Evolutionary conservation across 2,888 invertebrate genomes (phyloP).

Genomic region (Gryllus longicercus): DNA sequence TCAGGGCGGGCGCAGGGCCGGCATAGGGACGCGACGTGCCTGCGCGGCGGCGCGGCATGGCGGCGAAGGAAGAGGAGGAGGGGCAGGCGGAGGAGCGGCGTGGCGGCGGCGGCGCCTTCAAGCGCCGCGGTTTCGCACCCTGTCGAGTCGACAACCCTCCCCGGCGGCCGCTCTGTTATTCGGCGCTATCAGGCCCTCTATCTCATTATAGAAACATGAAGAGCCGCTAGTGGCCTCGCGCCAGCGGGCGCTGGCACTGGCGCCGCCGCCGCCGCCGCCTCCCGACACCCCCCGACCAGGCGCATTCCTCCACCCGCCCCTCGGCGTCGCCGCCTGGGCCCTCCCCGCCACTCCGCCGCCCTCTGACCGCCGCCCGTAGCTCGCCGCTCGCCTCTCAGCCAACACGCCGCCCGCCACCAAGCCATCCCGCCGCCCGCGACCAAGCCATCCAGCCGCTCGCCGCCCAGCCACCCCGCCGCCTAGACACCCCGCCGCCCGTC

Average conservation of each 20-base stretch:
- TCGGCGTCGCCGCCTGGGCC: no score
- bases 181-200: neutral
- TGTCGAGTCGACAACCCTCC: neutral
- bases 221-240: neutral
- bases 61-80: neutral
- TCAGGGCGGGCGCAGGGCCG: neutral
- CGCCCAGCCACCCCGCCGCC: no score
- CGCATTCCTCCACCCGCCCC: no score
- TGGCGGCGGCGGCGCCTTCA: neutral
- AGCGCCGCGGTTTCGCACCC: no score
- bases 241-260: conserved; percentile 2
- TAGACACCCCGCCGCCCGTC: no score
- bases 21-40: neutral
- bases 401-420: no score
- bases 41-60: neutral
- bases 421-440: no score
- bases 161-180: neutral
- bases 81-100: neutral
- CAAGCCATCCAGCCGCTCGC: no score
- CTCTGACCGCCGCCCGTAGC: no score
- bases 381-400: no score
- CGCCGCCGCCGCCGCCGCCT: neutral
- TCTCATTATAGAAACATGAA: conserved; percentile 17
- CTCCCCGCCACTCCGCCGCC: no score
- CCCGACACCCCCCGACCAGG: neutral